These are phyloP conservation scores for Urocyon cinereoargenteus DNA, from an alignment of 2,797 vertebrate genomes.

Conservation along the genomic window DNA sequence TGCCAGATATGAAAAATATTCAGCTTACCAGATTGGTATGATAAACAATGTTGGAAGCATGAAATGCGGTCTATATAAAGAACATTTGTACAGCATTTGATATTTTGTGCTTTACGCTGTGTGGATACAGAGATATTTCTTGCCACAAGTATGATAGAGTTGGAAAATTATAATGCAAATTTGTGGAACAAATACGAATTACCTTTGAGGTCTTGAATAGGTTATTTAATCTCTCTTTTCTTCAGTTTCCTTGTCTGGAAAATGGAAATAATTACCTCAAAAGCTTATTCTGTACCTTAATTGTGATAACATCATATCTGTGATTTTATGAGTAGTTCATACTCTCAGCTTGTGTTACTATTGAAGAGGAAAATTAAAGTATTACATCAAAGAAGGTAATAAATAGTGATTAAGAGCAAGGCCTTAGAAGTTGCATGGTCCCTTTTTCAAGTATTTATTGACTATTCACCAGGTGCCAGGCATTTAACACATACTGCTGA, in stretches of 20 bases:
- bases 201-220: not conserved
- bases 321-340: not conserved
- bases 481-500: not conserved
- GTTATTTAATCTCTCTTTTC: not conserved
- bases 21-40: not conserved
- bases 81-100: not conserved
- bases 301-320: not conserved
- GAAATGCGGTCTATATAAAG: not conserved
- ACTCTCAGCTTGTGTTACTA: not conserved
- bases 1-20: constrained; percentile 4
- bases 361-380: not conserved
- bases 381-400: not conserved
- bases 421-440: not conserved
- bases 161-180: not conserved
- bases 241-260: constrained; percentile 8
- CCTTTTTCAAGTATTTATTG: not conserved
- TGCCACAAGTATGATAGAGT: not conserved
- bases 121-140: not conserved
- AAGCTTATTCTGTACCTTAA: not conserved
- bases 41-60: not conserved
- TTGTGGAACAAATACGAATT: not conserved
- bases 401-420: not conserved
- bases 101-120: not conserved
- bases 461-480: not conserved
- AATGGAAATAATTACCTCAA: not conserved